These are phyloP conservation scores for Paralichthys olivaceus DNA, from an alignment of 2,113 vertebrate genomes.

Conservation along the genomic window DNA sequence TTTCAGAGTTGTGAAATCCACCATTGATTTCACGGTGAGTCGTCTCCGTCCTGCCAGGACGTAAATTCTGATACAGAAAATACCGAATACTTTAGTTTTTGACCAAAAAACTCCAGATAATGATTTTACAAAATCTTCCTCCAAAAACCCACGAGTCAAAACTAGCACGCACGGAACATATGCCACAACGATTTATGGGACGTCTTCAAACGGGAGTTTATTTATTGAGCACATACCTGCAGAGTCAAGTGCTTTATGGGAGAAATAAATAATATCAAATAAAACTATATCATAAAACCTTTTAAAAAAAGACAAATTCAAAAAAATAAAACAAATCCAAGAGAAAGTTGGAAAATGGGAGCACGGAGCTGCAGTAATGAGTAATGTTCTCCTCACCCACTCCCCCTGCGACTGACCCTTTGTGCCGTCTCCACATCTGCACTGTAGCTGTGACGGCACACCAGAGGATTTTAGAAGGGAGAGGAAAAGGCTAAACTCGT, in stretches of 20 bases:
- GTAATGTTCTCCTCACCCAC: not conserved
- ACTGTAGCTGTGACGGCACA: conserved; percentile 8
- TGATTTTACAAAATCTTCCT: conserved; percentile 7
- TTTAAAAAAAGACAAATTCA: not conserved
- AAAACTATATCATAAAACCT: conserved; percentile 1
- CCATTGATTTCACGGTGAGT: too few species aligned
- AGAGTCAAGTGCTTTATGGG: not conserved
- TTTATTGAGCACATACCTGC: conserved; percentile 31
- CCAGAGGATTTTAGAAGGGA: conserved; percentile 17
- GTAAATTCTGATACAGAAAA: conserved; percentile 7
- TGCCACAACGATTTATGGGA: conserved; percentile 44
- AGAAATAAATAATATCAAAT: conserved; percentile 17
- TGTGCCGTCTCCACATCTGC: not conserved
- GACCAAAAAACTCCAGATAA: conserved; percentile 25
- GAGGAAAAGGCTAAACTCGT: conserved; percentile 3
- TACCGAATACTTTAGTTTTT: conserved; percentile 22
- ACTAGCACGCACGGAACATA: conserved; percentile 6
- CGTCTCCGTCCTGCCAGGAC: not conserved
- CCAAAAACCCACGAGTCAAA: conserved; percentile 18
- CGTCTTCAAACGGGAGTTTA: conserved; percentile 36
- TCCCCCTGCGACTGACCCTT: conserved; percentile 8
- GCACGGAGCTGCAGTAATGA: not conserved
- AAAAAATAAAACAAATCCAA: not conserved
- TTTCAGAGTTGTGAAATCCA: too few species aligned
- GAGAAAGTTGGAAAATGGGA: conserved; percentile 4